Percentiles rank a stretch among this genome's conserved stretches.
Conservation (phyloP, 2,888 invertebrate genomes). For the Cephus spinipes region DNA sequence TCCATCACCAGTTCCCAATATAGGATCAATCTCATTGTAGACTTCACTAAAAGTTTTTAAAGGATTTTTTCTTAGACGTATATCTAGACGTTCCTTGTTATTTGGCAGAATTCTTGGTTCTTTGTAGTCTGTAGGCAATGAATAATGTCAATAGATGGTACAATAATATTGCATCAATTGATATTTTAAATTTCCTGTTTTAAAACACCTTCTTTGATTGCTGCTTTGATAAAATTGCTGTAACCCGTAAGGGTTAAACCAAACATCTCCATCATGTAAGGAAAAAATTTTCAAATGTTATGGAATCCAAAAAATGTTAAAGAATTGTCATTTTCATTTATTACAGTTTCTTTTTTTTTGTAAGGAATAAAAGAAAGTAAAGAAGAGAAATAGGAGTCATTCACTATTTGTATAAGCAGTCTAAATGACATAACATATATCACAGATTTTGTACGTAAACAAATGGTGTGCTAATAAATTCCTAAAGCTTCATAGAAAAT, state of each 20-base stretch:
- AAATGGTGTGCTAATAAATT: neutral
- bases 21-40: constrained; percentile 23
- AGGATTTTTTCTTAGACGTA: constrained; percentile 15
- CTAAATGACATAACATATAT: neutral
- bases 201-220: constrained; percentile 18
- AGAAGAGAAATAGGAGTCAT: neutral
- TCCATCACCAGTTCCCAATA: constrained; percentile 21
- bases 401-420: neutral
- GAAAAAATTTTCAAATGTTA: neutral
- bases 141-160: neutral
- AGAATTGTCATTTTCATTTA: neutral
- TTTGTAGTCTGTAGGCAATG: constrained; percentile 13
- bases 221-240: constrained; percentile 19
- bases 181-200: neutral
- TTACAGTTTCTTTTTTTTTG: neutral
- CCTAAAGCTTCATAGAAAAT: neutral
- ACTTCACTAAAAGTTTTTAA: constrained; percentile 20
- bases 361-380: neutral
- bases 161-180: neutral
- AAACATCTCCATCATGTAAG: constrained; percentile 22
- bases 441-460: neutral
- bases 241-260: constrained; percentile 25
- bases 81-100: constrained; percentile 21
- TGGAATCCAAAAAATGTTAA: neutral
- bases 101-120: constrained; percentile 18